phyloP scores from a whole-genome alignment of 2,797 vertebrate species.

The Gouania willdenowi region DNA sequence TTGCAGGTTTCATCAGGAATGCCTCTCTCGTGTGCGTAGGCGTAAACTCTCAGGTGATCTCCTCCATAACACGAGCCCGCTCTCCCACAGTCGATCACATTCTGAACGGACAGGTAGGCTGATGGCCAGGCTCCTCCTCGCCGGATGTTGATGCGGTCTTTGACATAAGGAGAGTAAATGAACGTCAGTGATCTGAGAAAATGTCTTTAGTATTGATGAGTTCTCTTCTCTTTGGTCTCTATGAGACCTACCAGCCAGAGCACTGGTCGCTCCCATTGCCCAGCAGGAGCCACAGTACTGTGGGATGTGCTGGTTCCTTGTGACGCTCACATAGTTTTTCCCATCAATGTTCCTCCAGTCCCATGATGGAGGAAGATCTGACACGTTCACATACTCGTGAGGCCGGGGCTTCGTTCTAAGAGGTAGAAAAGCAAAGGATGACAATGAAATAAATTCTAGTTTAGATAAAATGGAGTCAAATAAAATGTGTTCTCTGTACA shows the following conservation, averaged over 20 bases:
- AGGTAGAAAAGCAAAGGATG: neutral
- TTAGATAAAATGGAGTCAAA: no score
- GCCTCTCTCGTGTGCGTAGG: constrained; percentile 80
- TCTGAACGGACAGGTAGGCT: constrained; percentile 88
- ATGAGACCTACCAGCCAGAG: constrained; percentile 93
- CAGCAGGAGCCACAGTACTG: constrained; percentile 96
- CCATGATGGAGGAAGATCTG: constrained; percentile 79
- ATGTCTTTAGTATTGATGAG: no score
- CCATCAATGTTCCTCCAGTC: constrained; percentile 87
- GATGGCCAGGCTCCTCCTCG: constrained; percentile 87
- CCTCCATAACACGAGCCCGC: constrained; percentile 88
- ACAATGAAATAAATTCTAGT: no score
- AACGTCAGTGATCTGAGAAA: neutral
- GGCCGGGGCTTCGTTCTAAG: constrained; percentile 79
- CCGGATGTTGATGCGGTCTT: constrained; percentile 93
- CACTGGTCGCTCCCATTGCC: constrained; percentile 91
- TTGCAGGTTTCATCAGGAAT: constrained; percentile 96
- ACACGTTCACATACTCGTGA: constrained; percentile 72
- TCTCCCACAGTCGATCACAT: constrained; percentile 84
- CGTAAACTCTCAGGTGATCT: constrained; percentile 84
- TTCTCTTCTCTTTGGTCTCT: no score
- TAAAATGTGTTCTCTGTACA: no score
- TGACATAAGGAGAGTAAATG: neutral
- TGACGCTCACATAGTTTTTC: constrained; percentile 83
- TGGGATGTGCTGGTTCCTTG: constrained; percentile 92